Conservation (phyloP, 2,888 invertebrate species). For the Drosophila anceps region DNA sequence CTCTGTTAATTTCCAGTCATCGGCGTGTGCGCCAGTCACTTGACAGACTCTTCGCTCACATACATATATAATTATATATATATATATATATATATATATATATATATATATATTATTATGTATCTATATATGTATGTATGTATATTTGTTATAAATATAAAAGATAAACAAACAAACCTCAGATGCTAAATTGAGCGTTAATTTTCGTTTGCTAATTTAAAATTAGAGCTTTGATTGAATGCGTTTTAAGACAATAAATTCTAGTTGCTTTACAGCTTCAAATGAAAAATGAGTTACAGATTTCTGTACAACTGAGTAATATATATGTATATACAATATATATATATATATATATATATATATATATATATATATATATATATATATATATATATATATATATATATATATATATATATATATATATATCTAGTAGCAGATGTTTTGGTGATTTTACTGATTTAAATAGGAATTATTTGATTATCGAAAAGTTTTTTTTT, state of each 20-base stretch:
- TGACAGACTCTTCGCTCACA: constrained; percentile 40
- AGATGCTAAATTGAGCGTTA: constrained; percentile 57
- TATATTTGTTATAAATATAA: constrained; percentile 3
- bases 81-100: constrained; percentile 1
- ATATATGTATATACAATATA: too few species aligned
- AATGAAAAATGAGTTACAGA: not conserved
- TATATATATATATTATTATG: constrained; percentile 20
- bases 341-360: too few species aligned
- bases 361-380: too few species aligned
- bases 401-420: not conserved
- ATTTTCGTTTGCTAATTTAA: constrained; percentile 68
- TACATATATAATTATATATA: constrained; percentile 10
- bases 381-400: not conserved
- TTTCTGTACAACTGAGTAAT: not conserved
- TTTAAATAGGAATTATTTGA: not conserved
- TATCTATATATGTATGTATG: not conserved
- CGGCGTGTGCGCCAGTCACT: constrained; percentile 61
- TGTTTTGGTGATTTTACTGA: not conserved
- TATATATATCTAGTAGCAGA: not conserved
- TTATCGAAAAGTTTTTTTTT: not conserved
- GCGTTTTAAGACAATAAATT: constrained; percentile 27
- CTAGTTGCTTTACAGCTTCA: not conserved
- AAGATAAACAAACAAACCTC: constrained; percentile 43
- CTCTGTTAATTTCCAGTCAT: constrained; percentile 37
- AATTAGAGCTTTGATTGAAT: constrained; percentile 48